Conservation (phyloP, 2,888 invertebrate genomes). For the Philereme vetulata region DNA sequence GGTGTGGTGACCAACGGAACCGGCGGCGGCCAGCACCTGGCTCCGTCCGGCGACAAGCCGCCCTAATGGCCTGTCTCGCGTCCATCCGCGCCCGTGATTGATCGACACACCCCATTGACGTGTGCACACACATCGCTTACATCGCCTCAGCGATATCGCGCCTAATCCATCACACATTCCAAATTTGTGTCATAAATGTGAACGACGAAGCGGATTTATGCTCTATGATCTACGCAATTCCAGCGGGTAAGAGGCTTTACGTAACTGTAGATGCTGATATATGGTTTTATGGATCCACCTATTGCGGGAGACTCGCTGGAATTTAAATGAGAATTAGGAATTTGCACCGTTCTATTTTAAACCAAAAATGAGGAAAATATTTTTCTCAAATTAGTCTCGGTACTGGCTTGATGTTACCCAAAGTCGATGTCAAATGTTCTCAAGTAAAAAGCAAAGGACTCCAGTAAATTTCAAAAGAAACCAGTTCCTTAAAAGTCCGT, state of each 20-base stretch:
- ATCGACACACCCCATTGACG: conserved; percentile 74
- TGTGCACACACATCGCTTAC: conserved; percentile 70
- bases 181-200: conserved; percentile 51
- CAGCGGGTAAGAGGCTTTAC: conserved; percentile 33
- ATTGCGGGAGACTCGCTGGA: conserved; percentile 16
- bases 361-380: neutral
- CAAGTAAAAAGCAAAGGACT: conserved; percentile 31
- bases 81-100: conserved; percentile 77
- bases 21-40: conserved; percentile 65
- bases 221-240: conserved; percentile 39
- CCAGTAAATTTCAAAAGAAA: conserved; percentile 47
- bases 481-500: conserved; percentile 45
- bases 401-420: neutral
- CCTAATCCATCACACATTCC: conserved; percentile 72
- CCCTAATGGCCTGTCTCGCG: conserved; percentile 80
- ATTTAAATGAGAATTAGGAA: conserved; percentile 17
- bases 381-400: neutral
- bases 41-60: conserved; percentile 56
- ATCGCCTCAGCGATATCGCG: conserved; percentile 62
- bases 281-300: conserved; percentile 27
- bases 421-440: conserved; percentile 27
- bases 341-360: conserved; percentile 1
- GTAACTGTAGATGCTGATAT: conserved; percentile 31
- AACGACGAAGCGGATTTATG: conserved; percentile 41
- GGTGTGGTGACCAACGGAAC: conserved; percentile 45